Evolutionary conservation across 2,888 invertebrate genomes (phyloP).

Genomic region (Lepidonotus clava): DNA sequence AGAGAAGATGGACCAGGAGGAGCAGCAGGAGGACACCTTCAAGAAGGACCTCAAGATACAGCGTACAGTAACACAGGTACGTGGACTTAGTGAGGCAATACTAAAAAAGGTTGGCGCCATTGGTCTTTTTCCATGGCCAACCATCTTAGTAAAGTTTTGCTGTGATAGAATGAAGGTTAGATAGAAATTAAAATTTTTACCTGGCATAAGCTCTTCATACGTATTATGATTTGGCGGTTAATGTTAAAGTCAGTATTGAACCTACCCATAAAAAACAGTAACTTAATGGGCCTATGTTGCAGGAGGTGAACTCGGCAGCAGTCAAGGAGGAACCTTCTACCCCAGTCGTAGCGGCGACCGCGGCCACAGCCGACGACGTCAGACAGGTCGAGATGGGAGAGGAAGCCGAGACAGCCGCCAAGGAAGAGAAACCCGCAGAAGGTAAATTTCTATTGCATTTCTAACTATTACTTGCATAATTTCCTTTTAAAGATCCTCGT

Average conservation of each 20-base stretch:
- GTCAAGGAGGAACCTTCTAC: neutral
- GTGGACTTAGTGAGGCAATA: neutral
- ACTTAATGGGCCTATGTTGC: too few relatives aligned
- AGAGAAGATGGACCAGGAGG: slow-evolving; percentile 61
- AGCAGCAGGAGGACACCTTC: slow-evolving; percentile 43
- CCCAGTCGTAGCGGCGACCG: neutral
- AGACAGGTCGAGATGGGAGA: slow-evolving; percentile 29
- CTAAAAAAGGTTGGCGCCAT: neutral
- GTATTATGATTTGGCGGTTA: too few relatives aligned
- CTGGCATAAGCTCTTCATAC: neutral
- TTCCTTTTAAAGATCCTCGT: too few relatives aligned
- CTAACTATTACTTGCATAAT: too few relatives aligned
- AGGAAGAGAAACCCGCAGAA: slow-evolving; percentile 36
- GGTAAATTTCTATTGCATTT: too few relatives aligned
- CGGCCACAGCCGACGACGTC: neutral
- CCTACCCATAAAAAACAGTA: neutral
- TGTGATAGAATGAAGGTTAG: neutral
- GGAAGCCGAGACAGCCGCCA: neutral
- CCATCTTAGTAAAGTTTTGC: neutral
- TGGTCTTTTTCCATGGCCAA: too few relatives aligned
- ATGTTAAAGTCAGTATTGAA: too few relatives aligned
- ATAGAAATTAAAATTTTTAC: neutral
- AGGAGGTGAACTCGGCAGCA: slow-evolving; percentile 35
- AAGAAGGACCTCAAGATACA: slow-evolving; percentile 68
- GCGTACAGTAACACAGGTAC: slow-evolving; percentile 69